These are phyloP conservation scores for Mustelus asterias DNA, from an alignment of 2,113 vertebrate species.

Conservation along the genomic window DNA sequence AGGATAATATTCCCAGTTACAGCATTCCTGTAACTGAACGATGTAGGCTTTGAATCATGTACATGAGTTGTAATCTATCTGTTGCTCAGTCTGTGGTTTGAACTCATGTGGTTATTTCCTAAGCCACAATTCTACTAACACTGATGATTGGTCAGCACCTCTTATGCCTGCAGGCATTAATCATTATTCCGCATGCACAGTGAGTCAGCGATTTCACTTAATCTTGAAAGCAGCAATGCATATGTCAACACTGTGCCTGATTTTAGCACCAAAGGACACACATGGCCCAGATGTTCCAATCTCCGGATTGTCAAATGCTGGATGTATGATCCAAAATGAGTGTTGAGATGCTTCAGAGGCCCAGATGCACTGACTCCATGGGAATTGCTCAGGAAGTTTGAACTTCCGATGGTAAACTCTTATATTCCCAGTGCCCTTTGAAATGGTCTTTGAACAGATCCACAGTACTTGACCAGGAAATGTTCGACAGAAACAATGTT, in stretches of 20 bases:
- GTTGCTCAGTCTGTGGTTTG: background rate
- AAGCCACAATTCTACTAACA: slow-evolving; percentile 41
- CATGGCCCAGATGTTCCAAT: too few species aligned
- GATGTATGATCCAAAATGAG: too few species aligned
- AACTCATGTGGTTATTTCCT: slow-evolving; percentile 37
- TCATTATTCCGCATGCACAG: slow-evolving; percentile 42
- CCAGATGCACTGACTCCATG: too few species aligned
- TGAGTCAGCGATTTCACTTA: slow-evolving; percentile 40
- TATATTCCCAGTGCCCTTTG: too few species aligned
- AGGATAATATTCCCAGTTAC: background rate
- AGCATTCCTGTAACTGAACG: background rate
- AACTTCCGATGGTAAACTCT: too few species aligned
- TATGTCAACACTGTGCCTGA: background rate
- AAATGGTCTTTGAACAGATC: too few species aligned
- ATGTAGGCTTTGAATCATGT: background rate
- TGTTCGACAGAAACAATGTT: too few species aligned
- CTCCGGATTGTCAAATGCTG: too few species aligned
- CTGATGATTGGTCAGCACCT: slow-evolving; percentile 47
- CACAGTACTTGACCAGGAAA: too few species aligned
- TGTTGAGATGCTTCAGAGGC: too few species aligned
- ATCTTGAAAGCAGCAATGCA: background rate
- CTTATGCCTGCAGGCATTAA: slow-evolving; percentile 49
- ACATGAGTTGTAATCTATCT: background rate
- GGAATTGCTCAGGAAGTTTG: too few species aligned
- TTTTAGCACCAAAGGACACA: background rate